phyloP scores from a whole-genome alignment of 2,113 vertebrate genomes.

The Chlorodrepanis virens region DNA sequence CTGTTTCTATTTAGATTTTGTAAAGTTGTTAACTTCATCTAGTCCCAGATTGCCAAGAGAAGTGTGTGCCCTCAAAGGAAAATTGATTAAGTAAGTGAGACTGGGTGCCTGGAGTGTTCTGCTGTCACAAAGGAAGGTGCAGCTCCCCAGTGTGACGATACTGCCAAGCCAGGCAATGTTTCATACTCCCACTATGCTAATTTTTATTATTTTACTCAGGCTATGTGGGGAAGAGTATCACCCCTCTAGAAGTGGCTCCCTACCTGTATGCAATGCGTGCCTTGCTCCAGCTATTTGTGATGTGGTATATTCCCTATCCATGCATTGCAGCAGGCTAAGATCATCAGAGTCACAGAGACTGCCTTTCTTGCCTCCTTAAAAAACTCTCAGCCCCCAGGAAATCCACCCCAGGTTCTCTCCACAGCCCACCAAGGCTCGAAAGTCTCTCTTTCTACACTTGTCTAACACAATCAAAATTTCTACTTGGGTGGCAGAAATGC shows the following conservation, averaged over 20 bases:
- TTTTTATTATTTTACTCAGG: neutral
- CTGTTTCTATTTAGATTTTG: neutral
- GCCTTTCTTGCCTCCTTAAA: neutral
- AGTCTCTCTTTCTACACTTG: conserved; percentile 34
- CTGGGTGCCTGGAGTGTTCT: neutral
- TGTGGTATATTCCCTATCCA: neutral
- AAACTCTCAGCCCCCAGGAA: neutral
- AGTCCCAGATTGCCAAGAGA: neutral
- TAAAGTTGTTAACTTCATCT: neutral
- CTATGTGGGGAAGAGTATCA: neutral
- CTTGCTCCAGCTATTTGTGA: neutral
- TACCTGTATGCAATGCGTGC: neutral
- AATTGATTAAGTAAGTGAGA: neutral
- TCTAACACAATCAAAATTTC: conserved; percentile 54
- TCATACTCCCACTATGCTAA: neutral
- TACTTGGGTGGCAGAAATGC: conserved; percentile 57
- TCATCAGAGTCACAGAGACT: neutral
- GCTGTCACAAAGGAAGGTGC: neutral
- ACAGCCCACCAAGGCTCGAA: neutral
- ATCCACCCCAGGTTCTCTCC: neutral
- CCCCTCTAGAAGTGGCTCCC: neutral
- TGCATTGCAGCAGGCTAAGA: neutral
- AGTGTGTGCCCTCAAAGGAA: neutral
- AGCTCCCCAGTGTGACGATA: neutral
- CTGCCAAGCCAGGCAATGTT: neutral